Base-by-base conservation (phyloP, 64 coral and sea anemone species). In the Montipora capricornis region DNA sequence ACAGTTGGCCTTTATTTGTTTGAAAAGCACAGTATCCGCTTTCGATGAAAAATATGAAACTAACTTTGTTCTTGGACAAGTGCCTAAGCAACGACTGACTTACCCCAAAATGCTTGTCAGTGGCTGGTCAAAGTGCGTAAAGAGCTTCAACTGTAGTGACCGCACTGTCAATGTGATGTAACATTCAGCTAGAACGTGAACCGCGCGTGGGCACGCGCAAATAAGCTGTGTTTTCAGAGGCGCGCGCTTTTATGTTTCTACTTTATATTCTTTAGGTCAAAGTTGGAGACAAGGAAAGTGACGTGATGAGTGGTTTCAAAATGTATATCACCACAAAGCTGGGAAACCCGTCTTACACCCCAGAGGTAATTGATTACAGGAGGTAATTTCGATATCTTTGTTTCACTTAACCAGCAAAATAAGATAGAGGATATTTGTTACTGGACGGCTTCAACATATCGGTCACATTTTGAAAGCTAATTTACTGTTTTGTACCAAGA, bases 241-340 rank as follows among this genome's bases (percentile, higher is more conserved):
- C 60, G 81, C 44, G 61, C 81, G 60, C 81, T 0, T 64, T 58
- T 13, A 2, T 81, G 9, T 29, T 8, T 61, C 53, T 24, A 6
- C n/a, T 20, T 84, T 82, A 53, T 52, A 16, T 81, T 66, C 53
- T 10, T 81, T 48, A 97, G 95, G 95, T 98, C 58, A 98, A 99
- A 96, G 97, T 99, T 73, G 97, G 97, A 51, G 97, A 99, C 67
- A 99, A 99, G 64, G 97, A 99, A 77, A 92, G 95, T 59, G 97
- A 99, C 48, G 94, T 99, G 44, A 99, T 99, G 97, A 91, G 73
- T 17, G 97, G 97, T 46, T 99, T 99, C 53, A 95, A 59, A 45
- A 91, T 99, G 94, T 96, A 94, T 52, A 84, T 99, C 49, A 99
- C 97, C 11, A 99, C 97, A 16, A 99, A 99, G 71, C 89, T 99